Evolutionary conservation across 2,888 invertebrate species (phyloP), one percentile per base, ranked within the genome.

Genomic region (Amblyjoppa fuscipennis): DNA sequence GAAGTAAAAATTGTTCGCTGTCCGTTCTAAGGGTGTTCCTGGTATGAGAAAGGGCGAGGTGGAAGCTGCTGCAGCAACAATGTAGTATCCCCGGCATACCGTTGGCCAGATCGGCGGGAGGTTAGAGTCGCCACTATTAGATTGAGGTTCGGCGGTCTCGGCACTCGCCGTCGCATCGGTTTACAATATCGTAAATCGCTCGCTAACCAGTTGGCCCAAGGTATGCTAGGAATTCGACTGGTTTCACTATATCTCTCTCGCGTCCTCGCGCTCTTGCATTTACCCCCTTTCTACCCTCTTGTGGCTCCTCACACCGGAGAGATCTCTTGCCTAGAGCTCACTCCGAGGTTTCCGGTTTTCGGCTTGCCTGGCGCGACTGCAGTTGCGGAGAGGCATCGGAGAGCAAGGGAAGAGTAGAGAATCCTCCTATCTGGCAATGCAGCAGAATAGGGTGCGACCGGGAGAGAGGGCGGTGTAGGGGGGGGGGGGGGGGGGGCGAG

Each of bases 111-210:
- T 56, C 66, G 71, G 81, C 66, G 83, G 87, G 91, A 91, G 91
- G 89, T 89, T 90, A 84, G 91, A 92, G 92, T 92, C 91, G 90
- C 91, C 90, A 90, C 93, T 93, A 91, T 92, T 92, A 93, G 91
- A 92, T 93, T 90, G 92, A 91, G 92, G 91, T 92, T 92, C 91
- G 87, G 89, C 87, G 91, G 91, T 91, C 87, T 85, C 89, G 90
- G 92, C 90, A 90, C 87, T 90, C 89, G 89, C 90, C 91, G 90
- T 91, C 92, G 91, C 92, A 93, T 93, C 91, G 93, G 93, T 93
- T 93, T 93, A 93, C 93, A 93, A 94, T 93, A 93, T 93, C 93
- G 93, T 94, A 93, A 93, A 94, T 93, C 93, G 92, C 91, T 92
- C 90, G 92, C 93, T 92, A 93, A 93, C 93, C 93, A 93, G 93